Base-by-base conservation (phyloP, 2,888 invertebrate genomes). In the Rotaria magnacalcarata region DNA sequence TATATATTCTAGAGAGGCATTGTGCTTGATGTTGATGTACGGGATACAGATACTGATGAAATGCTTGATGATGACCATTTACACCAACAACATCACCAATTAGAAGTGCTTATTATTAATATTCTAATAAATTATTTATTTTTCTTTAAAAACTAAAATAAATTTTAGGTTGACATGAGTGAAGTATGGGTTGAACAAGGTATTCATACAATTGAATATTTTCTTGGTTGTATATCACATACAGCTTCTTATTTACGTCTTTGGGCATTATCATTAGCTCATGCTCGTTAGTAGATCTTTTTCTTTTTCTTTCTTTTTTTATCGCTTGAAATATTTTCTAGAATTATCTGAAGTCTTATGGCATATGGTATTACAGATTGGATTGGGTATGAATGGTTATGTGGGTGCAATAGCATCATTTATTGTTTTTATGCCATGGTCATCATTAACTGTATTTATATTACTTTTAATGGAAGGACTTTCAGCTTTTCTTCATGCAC, bases 191-290 rank as follows among this genome's bases (percentile, higher is more conserved):
- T 97, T 89, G 94, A 96, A 91, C 96, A 96, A 92, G 95, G 95
- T 14, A 99, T 99, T 91, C 97, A 98, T 92, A 98, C 98, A 0
- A 98, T 99, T 91, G 99, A 99, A 92, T 99, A 96, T 92, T 97
- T 97, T 88, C 93, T 99, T 88, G 98, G 98, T 87, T 97, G 97
- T 88, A 95, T 99, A 84, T 98, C 98, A 8, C 97, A 99, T 92
- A 99, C 99, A 43, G 99, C 99, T 54, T 98, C 97, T 0, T 99
- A 99, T 92, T 94, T 99, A 88, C 96, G 99, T 89, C 93, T 99
- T 89, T 99, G 99, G 99, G 98, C 99, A 88, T 93, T 99, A 87
- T 97, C 97, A 86, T 93, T 99, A 86, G 99, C 99, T 90, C 99
- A 99, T 93, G 96, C 97, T 87, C 97, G 95, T 95, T 93, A 94